Evolutionary conservation across 2,797 vertebrate genomes (phyloP).

Genomic region (Phalloptychus januarius): DNA sequence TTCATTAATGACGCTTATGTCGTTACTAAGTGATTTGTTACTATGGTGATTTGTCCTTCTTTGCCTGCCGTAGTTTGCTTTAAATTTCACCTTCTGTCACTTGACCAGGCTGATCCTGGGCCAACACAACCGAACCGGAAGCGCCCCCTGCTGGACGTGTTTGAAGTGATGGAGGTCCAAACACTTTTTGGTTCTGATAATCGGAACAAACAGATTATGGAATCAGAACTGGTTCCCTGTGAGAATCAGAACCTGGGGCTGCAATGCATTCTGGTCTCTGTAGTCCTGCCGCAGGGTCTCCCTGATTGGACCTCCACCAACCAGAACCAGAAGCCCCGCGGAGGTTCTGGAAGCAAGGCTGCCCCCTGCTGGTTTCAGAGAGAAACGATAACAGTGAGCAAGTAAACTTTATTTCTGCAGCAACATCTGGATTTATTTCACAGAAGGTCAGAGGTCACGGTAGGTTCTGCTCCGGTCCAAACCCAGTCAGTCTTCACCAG

Average conservation of each 20-base stretch:
- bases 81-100: too few relatives aligned
- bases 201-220: too few relatives aligned
- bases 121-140: too few relatives aligned
- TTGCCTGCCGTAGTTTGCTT: too few relatives aligned
- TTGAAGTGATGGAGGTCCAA: too few relatives aligned
- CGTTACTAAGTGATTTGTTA: too few relatives aligned
- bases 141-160: too few relatives aligned
- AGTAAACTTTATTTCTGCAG: not conserved
- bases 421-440: not conserved
- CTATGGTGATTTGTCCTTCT: too few relatives aligned
- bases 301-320: not conserved
- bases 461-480: not conserved
- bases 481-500: not conserved
- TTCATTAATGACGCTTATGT: too few relatives aligned
- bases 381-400: not conserved
- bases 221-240: too few relatives aligned
- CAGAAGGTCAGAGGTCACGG: not conserved
- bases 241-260: not conserved
- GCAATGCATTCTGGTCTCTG: conserved; percentile 2
- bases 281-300: not conserved
- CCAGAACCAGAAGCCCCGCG: not conserved
- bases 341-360: not conserved
- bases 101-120: too few relatives aligned
- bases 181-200: too few relatives aligned
- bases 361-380: not conserved